Conservation (phyloP, 2,888 invertebrate genomes). For the Muscina levida region DNA sequence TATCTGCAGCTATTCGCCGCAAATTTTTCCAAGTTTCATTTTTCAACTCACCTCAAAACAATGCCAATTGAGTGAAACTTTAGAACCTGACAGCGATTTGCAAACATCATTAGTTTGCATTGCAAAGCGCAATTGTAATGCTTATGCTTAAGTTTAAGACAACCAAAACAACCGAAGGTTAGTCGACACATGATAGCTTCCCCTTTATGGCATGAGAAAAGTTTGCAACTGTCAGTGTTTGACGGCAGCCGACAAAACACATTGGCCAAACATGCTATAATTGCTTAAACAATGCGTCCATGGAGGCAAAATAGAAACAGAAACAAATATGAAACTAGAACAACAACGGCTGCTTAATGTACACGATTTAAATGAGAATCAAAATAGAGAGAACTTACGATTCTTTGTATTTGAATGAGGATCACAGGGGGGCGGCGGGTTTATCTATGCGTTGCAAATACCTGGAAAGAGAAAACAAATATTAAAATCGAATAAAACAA, state of each 20-base stretch:
- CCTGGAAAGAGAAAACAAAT: not conserved
- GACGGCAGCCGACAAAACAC: constrained; percentile 47
- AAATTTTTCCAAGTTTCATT: too few relatives aligned
- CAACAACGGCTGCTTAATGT: too few relatives aligned
- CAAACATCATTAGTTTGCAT: not conserved
- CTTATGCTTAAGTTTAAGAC: not conserved
- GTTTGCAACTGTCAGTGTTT: constrained; percentile 30
- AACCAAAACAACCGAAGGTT: constrained; percentile 49
- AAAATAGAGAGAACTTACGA: too few relatives aligned
- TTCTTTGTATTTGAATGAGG: not conserved
- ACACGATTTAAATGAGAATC: too few relatives aligned
- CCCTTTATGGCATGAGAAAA: not conserved
- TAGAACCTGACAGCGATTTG: constrained; percentile 21
- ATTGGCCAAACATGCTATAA: constrained; percentile 2
- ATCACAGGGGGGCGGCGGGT: not conserved
- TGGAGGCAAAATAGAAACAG: too few relatives aligned
- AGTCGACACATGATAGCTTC: constrained; percentile 54
- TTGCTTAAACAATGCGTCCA: not conserved
- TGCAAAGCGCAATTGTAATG: not conserved
- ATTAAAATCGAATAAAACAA: too few relatives aligned
- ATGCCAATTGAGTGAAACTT: constrained; percentile 57
- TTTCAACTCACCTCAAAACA: constrained; percentile 21
- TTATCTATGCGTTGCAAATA: too few relatives aligned
- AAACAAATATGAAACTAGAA: too few relatives aligned
- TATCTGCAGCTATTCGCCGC: too few relatives aligned